These are phyloP conservation scores for Himalopsyche tibetana DNA, from an alignment of 2,888 invertebrate species.

Conservation along the genomic window DNA sequence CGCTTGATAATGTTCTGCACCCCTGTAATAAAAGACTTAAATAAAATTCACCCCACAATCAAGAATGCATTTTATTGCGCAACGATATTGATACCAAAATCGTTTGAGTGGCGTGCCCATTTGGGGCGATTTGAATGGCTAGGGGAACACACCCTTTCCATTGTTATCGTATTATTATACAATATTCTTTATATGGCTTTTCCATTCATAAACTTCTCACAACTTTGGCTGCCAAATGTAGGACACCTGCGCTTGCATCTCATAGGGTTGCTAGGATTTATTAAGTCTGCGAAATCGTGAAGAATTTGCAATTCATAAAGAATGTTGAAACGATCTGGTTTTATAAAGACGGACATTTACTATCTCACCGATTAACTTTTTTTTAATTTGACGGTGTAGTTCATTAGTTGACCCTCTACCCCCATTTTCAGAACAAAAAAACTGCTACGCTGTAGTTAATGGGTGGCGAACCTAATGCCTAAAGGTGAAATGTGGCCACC, in stretches of 20 bases:
- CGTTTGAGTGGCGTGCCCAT: conserved; percentile 16
- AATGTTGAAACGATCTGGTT: no score
- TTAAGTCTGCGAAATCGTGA: no score
- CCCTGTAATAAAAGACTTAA: not conserved
- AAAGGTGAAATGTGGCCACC: no score
- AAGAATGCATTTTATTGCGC: conserved; percentile 41
- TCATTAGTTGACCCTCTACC: no score
- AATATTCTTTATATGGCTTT: conserved; percentile 64
- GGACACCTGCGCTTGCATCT: conserved; percentile 65
- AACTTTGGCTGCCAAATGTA: conserved; percentile 58
- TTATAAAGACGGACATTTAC: no score
- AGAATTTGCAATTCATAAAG: no score
- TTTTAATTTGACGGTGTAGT: no score
- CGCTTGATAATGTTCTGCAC: conserved; percentile 45
- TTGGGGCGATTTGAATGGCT: not conserved
- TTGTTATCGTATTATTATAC: conserved; percentile 64
- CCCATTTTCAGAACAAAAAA: no score
- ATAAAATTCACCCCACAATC: not conserved
- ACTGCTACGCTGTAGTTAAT: no score
- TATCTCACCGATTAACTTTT: no score
- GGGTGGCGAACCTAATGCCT: no score
- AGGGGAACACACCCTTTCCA: conserved; percentile 61
- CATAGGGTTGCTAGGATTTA: conserved; percentile 9
- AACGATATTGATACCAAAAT: not conserved
- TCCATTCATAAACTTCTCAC: conserved; percentile 60